Conservation (phyloP, 2,113 vertebrate genomes). For the Cynoglossus semilaevis region DNA sequence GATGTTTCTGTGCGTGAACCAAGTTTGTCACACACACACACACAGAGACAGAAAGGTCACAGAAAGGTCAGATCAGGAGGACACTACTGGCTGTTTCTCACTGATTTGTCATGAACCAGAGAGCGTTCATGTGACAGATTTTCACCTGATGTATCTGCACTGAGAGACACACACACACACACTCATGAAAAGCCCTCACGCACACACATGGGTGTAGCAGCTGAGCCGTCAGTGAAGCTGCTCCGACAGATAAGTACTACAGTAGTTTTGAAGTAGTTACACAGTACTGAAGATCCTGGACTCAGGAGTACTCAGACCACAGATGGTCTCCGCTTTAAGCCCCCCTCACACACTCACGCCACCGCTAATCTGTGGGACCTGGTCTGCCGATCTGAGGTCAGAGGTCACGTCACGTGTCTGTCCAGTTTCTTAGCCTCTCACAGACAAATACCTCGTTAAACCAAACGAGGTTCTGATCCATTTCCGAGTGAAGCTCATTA, state of each 20-base stretch:
- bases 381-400: constrained; percentile 41
- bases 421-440: neutral
- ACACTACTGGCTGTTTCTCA: too few species aligned
- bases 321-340: constrained; percentile 75
- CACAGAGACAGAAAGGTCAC: too few species aligned
- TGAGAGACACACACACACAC: constrained; percentile 44
- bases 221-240: constrained; percentile 74
- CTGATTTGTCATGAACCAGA: too few species aligned
- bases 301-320: constrained; percentile 73
- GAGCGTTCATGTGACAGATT: too few species aligned
- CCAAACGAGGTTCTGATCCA: too few species aligned
- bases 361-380: constrained; percentile 65
- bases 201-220: too few species aligned
- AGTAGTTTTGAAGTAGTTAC: too few species aligned
- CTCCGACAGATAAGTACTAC: constrained; percentile 72
- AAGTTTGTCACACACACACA: too few species aligned
- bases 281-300: constrained; percentile 40
- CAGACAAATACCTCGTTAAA: neutral
- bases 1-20: too few species aligned
- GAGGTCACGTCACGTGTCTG: constrained; percentile 22
- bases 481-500: too few species aligned
- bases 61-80: too few species aligned
- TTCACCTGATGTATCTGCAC: too few species aligned
- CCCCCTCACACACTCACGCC: constrained; percentile 56
- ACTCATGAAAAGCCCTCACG: constrained; percentile 72